phyloP scores from a whole-genome alignment of 1,140 invertebrate species.

The Drosophila orena region DNA sequence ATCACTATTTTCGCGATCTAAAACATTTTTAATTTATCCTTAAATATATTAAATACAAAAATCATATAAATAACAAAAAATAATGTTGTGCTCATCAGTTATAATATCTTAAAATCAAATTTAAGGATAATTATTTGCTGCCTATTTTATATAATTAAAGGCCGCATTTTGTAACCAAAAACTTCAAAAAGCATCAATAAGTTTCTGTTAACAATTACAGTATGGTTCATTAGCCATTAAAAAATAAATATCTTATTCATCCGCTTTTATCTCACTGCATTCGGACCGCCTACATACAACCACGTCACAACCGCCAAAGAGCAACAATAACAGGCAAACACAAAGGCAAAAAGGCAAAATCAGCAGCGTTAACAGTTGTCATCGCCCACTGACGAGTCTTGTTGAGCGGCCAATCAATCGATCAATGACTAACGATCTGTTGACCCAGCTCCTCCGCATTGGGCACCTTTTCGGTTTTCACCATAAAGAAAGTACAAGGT shows the following conservation, averaged over 20 bases:
- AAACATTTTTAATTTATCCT: too few species aligned
- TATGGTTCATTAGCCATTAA: too few species aligned
- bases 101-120: too few species aligned
- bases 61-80: too few species aligned
- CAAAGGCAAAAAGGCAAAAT: conserved; percentile 4
- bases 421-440: conserved; percentile 35
- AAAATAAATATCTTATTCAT: neutral
- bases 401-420: conserved; percentile 24
- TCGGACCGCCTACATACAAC: conserved; percentile 17
- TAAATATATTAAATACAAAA: too few species aligned
- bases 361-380: conserved; percentile 27
- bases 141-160: too few species aligned
- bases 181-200: too few species aligned
- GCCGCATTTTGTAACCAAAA: too few species aligned
- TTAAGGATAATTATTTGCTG: too few species aligned
- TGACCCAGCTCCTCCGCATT: neutral
- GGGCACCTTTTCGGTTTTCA: neutral
- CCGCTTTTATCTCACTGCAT: neutral
- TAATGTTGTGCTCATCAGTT: too few species aligned
- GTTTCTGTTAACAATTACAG: neutral
- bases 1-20: too few species aligned
- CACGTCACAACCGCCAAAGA: conserved; percentile 25
- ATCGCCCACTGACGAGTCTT: conserved; percentile 22
- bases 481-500: conserved; percentile 1
- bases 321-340: conserved; percentile 9